Evolutionary conservation across 2,888 invertebrate genomes (phyloP), one percentile per base, ranked within the genome.

Genomic region (Chironomus tentans): DNA sequence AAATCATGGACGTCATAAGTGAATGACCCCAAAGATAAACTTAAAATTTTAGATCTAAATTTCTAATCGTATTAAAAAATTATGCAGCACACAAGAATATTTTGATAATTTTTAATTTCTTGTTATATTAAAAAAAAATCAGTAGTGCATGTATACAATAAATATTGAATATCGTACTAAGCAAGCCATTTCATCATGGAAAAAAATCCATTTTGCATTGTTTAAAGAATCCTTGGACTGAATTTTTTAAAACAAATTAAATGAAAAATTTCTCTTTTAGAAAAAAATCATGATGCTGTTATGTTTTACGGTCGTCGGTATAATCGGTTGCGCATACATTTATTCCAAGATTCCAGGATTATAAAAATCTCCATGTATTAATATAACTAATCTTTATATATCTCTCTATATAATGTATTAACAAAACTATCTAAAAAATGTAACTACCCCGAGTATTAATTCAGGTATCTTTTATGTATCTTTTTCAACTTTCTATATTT

Each of bases 261-360:
- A 56, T 56, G 18, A 56, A 56, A 4, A 65, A 65, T 65, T 7
- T 65, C 15, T 12, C 50, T 71, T 71, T 10, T 56, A 71, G 71
- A 71, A 71, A 71, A 71, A 71, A 28, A 71, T 71, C 50, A 71
- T 71, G 71, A 71, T 71, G 71, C 48, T 71, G 50, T 18, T 71
- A 6, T 71, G 71, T 56, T 71, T 71, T 24, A 71, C 71, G 21
- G 71, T 71, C 24, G 48, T 71, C 71, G 71, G 50, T 56, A 24
- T 71, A 21, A 71, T 71, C 56, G 71, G 50, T 24, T 56, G 50
- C 22, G 71, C 50, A 22, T 71, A 71, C 24, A 48, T 71, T 48
- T 71, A 71, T 22, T 71, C 71, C 6, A 71, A 71, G 50, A 71
- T 71, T 22, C 71, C 71, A n/a, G 71, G 71, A 50, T 71, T 71